Conservation (phyloP, 2,113 vertebrate genomes). For the Urocolius indicus region DNA sequence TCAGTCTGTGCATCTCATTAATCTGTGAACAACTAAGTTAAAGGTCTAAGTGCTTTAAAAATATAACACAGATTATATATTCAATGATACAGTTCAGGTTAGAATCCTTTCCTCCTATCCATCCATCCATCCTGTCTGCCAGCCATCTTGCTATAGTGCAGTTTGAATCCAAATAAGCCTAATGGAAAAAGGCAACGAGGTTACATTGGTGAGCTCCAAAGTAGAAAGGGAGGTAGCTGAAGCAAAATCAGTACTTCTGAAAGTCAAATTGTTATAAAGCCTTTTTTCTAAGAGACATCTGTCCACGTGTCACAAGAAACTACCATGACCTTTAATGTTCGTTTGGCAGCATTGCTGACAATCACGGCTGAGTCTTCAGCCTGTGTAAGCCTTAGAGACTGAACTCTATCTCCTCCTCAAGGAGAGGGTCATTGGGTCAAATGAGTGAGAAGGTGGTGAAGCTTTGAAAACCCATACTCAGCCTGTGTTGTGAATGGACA, state of each 20-base stretch:
- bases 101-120: background rate
- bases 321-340: background rate
- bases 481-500: background rate
- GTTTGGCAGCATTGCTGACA: background rate
- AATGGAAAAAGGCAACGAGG: background rate
- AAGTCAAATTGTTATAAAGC: constrained; percentile 24
- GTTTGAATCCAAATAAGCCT: constrained; percentile 30
- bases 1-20: constrained; percentile 72
- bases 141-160: background rate
- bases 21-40: constrained; percentile 59
- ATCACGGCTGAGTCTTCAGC: background rate
- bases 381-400: background rate
- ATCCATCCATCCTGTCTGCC: background rate
- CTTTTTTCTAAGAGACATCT: constrained; percentile 25
- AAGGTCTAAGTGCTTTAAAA: constrained; percentile 68
- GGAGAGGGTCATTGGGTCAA: background rate
- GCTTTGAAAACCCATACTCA: background rate
- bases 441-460: background rate
- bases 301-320: background rate
- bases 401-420: background rate
- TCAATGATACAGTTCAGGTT: constrained; percentile 43
- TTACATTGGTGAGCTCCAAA: background rate
- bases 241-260: constrained; percentile 44
- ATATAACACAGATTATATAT: constrained; percentile 48
- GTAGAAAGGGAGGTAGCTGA: background rate